These are phyloP conservation scores for Ailuropoda melanoleuca DNA, from an alignment of 2,113 vertebrate genomes.

Conservation along the genomic window DNA sequence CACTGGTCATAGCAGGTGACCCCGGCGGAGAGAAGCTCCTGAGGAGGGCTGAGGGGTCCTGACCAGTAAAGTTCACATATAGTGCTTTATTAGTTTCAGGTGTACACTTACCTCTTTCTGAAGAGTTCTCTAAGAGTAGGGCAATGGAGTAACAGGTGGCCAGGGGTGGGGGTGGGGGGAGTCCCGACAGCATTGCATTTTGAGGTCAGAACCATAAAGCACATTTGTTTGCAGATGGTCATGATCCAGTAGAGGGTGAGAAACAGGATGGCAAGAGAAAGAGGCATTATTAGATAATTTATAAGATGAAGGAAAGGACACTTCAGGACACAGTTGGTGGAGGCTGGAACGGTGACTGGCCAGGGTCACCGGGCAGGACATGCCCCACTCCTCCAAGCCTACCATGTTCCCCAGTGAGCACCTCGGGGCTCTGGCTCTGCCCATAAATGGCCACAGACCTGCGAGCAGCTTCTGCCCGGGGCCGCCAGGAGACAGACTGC, in stretches of 20 bases:
- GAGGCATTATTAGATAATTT: background rate
- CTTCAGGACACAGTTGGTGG: background rate
- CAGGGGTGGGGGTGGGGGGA: background rate
- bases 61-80: background rate
- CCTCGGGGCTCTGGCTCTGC: constrained; percentile 2
- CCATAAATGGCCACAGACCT: constrained; percentile 41
- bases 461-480: background rate
- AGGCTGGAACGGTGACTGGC: background rate
- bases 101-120: background rate
- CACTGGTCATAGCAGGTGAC: background rate
- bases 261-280: background rate
- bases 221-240: background rate
- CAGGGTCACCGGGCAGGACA: background rate
- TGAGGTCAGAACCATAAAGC: background rate
- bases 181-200: background rate
- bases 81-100: background rate
- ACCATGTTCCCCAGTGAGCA: background rate
- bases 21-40: background rate
- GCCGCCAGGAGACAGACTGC: background rate
- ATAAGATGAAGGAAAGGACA: background rate
- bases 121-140: background rate
- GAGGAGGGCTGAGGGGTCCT: background rate
- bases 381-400: background rate
- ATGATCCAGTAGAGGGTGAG: background rate
- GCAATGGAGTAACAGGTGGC: background rate